A percentile compares a stretch with the other conserved stretches of the same genome.
These are phyloP conservation scores for Siderastrea siderea DNA, from an alignment of 92 coral and sea anemone genomes.

Conservation along the genomic window DNA sequence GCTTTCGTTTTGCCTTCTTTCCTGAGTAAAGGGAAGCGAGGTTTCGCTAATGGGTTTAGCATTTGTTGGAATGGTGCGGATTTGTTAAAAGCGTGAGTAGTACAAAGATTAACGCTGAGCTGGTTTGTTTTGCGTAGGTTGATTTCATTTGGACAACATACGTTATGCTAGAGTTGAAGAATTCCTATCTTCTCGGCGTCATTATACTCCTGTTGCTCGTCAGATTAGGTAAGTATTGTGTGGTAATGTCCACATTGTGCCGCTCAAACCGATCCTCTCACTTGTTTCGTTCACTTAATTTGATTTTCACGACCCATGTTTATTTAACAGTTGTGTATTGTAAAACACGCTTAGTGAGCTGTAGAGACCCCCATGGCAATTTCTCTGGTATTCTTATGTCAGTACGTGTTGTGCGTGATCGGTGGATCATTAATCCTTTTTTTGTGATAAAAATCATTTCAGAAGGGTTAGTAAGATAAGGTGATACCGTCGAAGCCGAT, in stretches of 20 bases:
- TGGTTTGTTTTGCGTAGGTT: conserved; percentile 16
- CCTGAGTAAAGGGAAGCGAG: conserved; percentile 7
- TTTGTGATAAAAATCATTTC: conserved; percentile 11
- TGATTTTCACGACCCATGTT: background rate
- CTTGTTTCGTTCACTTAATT: background rate
- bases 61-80: conserved; percentile 26
- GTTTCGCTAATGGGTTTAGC: conserved; percentile 26
- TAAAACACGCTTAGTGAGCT: background rate
- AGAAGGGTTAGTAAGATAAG: conserved; percentile 27
- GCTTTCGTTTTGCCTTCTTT: background rate
- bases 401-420: conserved; percentile 28
- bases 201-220: conserved; percentile 9
- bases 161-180: conserved; percentile 30
- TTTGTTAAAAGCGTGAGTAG: conserved; percentile 5
- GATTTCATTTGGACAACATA: background rate
- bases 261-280: background rate
- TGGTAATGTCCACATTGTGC: background rate
- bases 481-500: conserved; percentile 40
- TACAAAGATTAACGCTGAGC: conserved; percentile 15
- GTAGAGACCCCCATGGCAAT: background rate
- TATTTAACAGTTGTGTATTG: background rate
- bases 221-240: conserved; percentile 34
- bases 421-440: conserved; percentile 1
- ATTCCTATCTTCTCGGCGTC: conserved; percentile 12
- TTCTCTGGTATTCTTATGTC: background rate